Evolutionary conservation across 2,797 vertebrate species (phyloP), one percentile per base, ranked within the genome.

Genomic region (Margarornis squamiger): DNA sequence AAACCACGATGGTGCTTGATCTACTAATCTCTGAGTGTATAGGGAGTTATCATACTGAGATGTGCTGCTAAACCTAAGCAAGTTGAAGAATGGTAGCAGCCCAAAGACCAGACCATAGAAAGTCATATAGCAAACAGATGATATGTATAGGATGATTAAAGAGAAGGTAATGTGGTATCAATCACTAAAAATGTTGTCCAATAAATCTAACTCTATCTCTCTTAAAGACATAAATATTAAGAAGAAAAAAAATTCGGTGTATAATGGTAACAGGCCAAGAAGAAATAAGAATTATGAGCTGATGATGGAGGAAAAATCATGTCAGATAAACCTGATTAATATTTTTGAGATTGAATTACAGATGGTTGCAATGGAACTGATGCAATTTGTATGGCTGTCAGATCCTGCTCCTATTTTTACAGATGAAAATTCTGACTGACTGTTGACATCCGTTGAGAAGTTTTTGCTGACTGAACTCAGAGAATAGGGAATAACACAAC

Each of bases 241-340:
- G 34, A 36, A 59, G 13, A 68, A 71, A 78, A 79, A 79, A 93
- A 82, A 51, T 41, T 24, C 59, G 34, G 12, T 32, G 23, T 62
- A 19, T 46, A 63, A 87, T 24, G 39, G 29, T 87, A 94, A 85
- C 66, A 88, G 80, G 68, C n/a, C 67, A 91, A 91, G 77, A 66
- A 93, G 67, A 55, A 94, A 22, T 82, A 85, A 87, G 24, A 48
- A 70, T 75, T 45, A 59, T 76, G 48, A 85, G 34, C 43, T 82
- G 84, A 67, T 78, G 74, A 78, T 79, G 32, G 71, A 95, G 75
- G 87, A 94, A 95, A 94, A 80, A 85, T 74, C 65, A 86, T 43
- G 87, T 79, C 67, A 92, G 59, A 85, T 82, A 91, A 94, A 95
- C 45, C 74, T 74, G 89, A 94, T 96, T 95, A 93, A 77, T 95